Percentiles rank a stretch among this genome's conserved stretches.
Conservation (phyloP, 2,888 invertebrate species). For the Prosapia bicincta region DNA sequence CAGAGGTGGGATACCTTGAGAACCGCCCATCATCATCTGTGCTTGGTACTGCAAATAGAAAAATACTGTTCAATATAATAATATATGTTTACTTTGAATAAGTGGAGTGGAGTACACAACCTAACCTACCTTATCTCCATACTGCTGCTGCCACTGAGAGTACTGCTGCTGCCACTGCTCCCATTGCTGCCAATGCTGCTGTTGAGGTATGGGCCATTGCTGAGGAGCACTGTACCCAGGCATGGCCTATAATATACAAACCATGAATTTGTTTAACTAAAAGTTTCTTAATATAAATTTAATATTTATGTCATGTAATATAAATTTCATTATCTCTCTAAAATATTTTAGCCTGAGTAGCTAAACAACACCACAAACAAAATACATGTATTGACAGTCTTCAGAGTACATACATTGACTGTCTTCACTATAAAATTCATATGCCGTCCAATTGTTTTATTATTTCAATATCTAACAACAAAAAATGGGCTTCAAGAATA, state of each 20-base stretch:
- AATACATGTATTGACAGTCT: too few species aligned
- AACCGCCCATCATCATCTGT: conserved; percentile 17
- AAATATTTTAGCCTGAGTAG: too few species aligned
- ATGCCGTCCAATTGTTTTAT: too few species aligned
- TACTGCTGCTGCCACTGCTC: conserved; percentile 58
- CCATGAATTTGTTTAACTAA: too few species aligned
- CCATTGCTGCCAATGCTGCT: conserved; percentile 76
- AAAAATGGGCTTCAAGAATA: too few species aligned
- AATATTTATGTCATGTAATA: too few species aligned
- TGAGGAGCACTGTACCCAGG: conserved; percentile 7
- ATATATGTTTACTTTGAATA: background rate
- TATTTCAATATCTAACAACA: too few species aligned
- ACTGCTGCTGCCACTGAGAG: conserved; percentile 58
- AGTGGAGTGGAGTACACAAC: background rate
- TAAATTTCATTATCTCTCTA: too few species aligned
- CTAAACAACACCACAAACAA: too few species aligned
- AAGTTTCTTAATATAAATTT: too few species aligned
- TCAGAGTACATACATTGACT: too few species aligned
- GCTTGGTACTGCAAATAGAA: conserved; percentile 15
- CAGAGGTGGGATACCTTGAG: conserved; percentile 18
- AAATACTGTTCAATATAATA: background rate
- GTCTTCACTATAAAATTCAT: too few species aligned
- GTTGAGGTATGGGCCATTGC: conserved; percentile 51
- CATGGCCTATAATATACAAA: conserved; percentile 8
- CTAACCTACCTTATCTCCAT: conserved; percentile 57